Evolutionary conservation across 2,888 invertebrate genomes (phyloP).

Genomic region (Erannis defoliaria): DNA sequence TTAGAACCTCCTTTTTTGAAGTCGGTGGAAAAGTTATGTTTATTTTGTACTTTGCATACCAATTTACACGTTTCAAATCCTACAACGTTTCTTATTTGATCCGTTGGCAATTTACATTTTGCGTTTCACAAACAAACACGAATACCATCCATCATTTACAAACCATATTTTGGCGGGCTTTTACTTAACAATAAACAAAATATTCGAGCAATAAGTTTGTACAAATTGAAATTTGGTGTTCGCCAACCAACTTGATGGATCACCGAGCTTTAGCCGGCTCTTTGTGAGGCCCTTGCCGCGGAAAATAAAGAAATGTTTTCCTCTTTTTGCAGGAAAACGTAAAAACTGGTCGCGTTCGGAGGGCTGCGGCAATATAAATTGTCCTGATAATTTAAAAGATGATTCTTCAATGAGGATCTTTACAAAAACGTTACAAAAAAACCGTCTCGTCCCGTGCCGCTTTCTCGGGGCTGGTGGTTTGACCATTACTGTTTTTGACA

Average conservation of each 20-base stretch:
- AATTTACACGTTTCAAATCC: neutral
- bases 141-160: constrained; percentile 25
- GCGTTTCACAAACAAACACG: constrained; percentile 14
- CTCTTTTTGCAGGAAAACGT: neutral
- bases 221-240: constrained; percentile 32
- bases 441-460: too few relatives aligned
- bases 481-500: too few relatives aligned
- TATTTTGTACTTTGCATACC: too few relatives aligned
- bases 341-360: neutral
- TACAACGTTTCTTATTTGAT: neutral
- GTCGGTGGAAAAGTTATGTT: too few relatives aligned
- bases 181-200: constrained; percentile 22
- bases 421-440: too few relatives aligned
- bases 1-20: too few relatives aligned
- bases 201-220: constrained; percentile 28
- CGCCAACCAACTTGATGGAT: constrained; percentile 30
- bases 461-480: too few relatives aligned
- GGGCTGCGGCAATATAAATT: constrained; percentile 12
- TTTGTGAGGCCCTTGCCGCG: constrained; percentile 1
- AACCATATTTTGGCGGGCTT: constrained; percentile 17
- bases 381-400: neutral
- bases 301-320: neutral
- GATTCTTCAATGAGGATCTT: neutral
- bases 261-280: constrained; percentile 11
- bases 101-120: neutral